These are phyloP conservation scores for Boulengeromyrus knoepffleri DNA, from an alignment of 2,113 vertebrate genomes.

Conservation along the genomic window DNA sequence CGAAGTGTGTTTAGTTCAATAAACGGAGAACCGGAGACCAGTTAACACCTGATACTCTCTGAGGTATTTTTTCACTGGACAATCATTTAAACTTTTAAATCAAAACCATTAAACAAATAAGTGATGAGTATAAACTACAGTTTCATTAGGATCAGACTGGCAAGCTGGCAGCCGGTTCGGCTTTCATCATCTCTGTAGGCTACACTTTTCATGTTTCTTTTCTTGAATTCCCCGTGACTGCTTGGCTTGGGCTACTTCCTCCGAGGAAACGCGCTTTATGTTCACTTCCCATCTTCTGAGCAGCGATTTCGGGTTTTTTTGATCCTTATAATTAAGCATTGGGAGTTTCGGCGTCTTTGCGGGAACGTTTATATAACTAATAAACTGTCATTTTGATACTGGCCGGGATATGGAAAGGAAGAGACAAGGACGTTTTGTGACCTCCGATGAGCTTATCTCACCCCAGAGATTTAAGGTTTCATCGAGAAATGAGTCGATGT, in stretches of 20 bases:
- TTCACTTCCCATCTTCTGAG: not conserved
- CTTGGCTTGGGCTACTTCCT: not conserved
- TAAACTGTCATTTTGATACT: not conserved
- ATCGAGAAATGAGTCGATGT: not conserved
- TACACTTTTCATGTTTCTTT: not conserved
- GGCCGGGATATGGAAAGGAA: not conserved
- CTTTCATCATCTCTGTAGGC: not conserved
- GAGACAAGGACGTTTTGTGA: not conserved
- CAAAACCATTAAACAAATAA: not conserved
- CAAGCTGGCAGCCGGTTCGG: not conserved
- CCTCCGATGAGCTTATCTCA: not conserved
- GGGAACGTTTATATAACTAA: not conserved
- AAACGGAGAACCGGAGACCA: not conserved
- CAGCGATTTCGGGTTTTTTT: not conserved
- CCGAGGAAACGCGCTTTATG: not conserved
- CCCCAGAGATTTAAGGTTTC: not conserved
- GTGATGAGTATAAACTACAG: not conserved
- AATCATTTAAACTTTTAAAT: not conserved
- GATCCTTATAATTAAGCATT: not conserved
- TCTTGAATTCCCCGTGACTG: not conserved
- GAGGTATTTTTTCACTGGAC: not conserved
- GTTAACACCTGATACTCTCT: not conserved
- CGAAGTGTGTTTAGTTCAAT: not conserved
- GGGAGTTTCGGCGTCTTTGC: not conserved
- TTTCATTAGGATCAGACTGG: not conserved